Evolutionary conservation across 1,140 invertebrate genomes (phyloP).

Genomic region (Holcopasites calliopsidis): DNA sequence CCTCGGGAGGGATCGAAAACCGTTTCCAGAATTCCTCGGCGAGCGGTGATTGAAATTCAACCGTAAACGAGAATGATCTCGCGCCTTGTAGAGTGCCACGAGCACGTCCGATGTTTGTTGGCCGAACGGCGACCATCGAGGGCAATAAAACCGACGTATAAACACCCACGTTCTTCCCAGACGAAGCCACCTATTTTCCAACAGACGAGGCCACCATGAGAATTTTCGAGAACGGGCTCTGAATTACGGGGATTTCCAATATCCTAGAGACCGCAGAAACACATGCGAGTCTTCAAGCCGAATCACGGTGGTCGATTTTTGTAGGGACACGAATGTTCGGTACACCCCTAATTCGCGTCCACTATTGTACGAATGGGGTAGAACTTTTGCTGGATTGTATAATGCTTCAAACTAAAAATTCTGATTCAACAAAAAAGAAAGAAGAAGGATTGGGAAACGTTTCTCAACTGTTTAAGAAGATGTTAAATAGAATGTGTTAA

Average conservation of each 20-base stretch:
- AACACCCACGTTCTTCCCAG: constrained; percentile 53
- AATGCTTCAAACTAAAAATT: too few species aligned
- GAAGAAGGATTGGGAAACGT: too few species aligned
- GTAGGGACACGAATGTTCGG: neutral
- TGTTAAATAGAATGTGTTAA: too few species aligned
- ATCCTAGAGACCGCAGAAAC: neutral
- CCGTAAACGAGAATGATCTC: constrained; percentile 64
- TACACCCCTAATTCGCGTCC: too few species aligned
- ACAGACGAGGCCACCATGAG: neutral
- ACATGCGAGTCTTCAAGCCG: neutral
- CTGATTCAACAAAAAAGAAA: too few species aligned
- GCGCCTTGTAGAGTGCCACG: constrained; percentile 42
- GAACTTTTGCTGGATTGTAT: too few species aligned
- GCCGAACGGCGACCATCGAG: constrained; percentile 38
- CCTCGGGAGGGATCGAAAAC: neutral
- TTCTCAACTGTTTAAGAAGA: too few species aligned
- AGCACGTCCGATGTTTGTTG: constrained; percentile 20
- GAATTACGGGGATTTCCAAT: constrained; percentile 3
- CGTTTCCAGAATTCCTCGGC: constrained; percentile 52
- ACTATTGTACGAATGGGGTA: too few species aligned
- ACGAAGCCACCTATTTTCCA: neutral
- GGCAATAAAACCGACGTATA: constrained; percentile 59
- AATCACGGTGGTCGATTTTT: neutral
- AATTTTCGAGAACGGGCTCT: neutral
- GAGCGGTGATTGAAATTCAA: constrained; percentile 53